Evolutionary conservation across 2,113 vertebrate species (phyloP).

Genomic region (Tenrec ecaudatus): DNA sequence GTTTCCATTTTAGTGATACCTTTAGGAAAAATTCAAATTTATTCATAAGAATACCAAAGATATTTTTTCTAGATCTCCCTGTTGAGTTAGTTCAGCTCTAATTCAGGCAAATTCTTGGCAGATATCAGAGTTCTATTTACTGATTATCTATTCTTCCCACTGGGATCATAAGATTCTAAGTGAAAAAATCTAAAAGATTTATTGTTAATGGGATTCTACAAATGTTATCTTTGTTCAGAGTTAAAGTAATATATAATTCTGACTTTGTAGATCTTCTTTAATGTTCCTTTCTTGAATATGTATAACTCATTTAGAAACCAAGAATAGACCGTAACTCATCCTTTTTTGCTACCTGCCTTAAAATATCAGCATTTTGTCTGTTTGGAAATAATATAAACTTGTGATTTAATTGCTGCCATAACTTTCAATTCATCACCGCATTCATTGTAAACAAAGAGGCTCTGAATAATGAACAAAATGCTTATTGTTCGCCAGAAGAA

Average conservation of each 20-base stretch:
- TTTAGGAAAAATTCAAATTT: conserved; percentile 64
- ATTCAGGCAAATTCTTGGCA: conserved; percentile 71
- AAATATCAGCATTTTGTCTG: conserved; percentile 73
- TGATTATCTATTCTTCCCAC: conserved; percentile 75
- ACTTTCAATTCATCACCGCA: conserved; percentile 70
- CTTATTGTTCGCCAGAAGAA: conserved; percentile 76
- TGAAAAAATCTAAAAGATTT: conserved; percentile 76
- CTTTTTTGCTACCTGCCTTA: conserved; percentile 77
- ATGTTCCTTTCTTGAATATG: conserved; percentile 76
- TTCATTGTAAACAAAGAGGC: conserved; percentile 76
- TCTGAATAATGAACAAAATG: conserved; percentile 77
- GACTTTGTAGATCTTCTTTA: conserved; percentile 59
- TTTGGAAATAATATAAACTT: conserved; percentile 76
- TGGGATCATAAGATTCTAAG: conserved; percentile 80
- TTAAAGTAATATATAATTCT: conserved; percentile 75
- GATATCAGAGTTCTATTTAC: conserved; percentile 77
- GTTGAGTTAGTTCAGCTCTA: conserved; percentile 69
- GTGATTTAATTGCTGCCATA: conserved; percentile 82
- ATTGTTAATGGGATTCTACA: conserved; percentile 79
- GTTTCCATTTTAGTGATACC: conserved; percentile 61
- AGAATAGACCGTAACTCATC: conserved; percentile 70
- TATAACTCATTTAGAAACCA: conserved; percentile 73
- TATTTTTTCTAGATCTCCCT: conserved; percentile 60
- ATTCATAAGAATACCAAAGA: conserved; percentile 53
- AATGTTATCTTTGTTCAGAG: conserved; percentile 79